Percentiles rank a stretch among this genome's conserved stretches.
Conservation (phyloP, 2,888 invertebrate species). For the Eilema griseolum region DNA sequence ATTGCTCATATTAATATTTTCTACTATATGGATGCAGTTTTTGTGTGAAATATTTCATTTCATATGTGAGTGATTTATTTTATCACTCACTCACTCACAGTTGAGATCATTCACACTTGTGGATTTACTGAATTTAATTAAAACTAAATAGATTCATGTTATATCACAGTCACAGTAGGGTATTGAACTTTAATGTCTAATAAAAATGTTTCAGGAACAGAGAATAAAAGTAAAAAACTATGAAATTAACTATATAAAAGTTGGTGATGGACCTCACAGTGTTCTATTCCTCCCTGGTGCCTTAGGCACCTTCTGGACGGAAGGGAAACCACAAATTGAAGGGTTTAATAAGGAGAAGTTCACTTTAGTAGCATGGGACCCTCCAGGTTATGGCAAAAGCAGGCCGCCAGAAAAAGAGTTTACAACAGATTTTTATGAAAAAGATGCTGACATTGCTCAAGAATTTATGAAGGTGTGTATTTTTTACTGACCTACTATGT, state of each 20-base stretch:
- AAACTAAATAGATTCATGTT: neutral
- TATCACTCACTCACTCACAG: neutral
- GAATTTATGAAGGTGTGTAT: conserved; percentile 89
- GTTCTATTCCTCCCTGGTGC: conserved; percentile 93
- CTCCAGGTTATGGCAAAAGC: conserved; percentile 95
- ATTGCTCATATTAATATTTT: neutral
- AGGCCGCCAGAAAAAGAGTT: conserved; percentile 92
- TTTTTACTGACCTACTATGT: neutral
- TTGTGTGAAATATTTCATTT: neutral
- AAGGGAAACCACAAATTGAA: conserved; percentile 93
- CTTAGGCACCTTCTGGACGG: conserved; percentile 93
- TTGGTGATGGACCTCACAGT: conserved; percentile 87
- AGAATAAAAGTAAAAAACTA: conserved; percentile 88
- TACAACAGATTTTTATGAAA: conserved; percentile 89
- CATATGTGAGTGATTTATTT: neutral
- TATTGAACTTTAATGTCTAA: neutral
- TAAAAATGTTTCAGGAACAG: conserved; percentile 83
- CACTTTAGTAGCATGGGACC: conserved; percentile 92
- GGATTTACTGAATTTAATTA: neutral
- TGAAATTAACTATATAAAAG: conserved; percentile 86
- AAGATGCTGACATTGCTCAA: conserved; percentile 91
- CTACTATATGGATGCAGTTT: neutral
- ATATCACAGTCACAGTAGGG: neutral
- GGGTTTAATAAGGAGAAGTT: conserved; percentile 88
- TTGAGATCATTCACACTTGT: neutral